Percentiles rank a stretch among this genome's conserved stretches.
Conservation (phyloP, 35 echinoderm and acorn worm genomes). For the Nesometra sesokonis region DNA sequence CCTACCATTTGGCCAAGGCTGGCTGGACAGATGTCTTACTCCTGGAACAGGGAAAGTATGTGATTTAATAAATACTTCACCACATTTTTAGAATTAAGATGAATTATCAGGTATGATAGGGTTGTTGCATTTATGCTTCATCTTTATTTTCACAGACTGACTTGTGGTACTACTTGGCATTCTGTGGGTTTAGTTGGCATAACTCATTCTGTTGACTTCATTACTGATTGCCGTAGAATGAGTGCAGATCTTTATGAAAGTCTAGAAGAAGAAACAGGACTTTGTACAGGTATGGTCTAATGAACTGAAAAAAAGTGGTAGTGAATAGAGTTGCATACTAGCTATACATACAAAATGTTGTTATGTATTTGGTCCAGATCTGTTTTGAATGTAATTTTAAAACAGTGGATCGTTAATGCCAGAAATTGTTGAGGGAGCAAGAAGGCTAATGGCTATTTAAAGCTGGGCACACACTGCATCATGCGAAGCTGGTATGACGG, state of each 20-base stretch:
- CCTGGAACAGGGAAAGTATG: slow-evolving; percentile 80
- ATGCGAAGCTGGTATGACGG: too few species aligned
- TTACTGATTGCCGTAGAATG: slow-evolving; percentile 15
- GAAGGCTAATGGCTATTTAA: too few species aligned
- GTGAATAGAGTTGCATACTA: too few species aligned
- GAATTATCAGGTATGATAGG: too few species aligned
- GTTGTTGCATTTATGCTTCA: too few species aligned
- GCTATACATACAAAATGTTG: too few species aligned
- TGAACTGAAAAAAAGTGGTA: too few species aligned
- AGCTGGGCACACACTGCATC: too few species aligned
- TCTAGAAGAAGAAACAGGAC: slow-evolving; percentile 60
- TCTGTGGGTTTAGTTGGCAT: slow-evolving; percentile 56
- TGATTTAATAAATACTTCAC: background rate
- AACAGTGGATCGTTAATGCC: too few species aligned
- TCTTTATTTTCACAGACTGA: slow-evolving; percentile 18
- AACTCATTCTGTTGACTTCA: background rate
- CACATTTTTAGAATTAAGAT: background rate
- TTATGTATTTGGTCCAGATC: too few species aligned
- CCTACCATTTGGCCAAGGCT: slow-evolving; percentile 84
- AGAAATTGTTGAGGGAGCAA: too few species aligned
- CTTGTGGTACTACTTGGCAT: slow-evolving; percentile 93
- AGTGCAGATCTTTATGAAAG: slow-evolving; percentile 55
- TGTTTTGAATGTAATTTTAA: too few species aligned
- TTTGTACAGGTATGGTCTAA: slow-evolving; percentile 52
- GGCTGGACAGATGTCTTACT: slow-evolving; percentile 80